Conservation (phyloP, 2,888 invertebrate genomes). For the Eupsilia transversa region DNA sequence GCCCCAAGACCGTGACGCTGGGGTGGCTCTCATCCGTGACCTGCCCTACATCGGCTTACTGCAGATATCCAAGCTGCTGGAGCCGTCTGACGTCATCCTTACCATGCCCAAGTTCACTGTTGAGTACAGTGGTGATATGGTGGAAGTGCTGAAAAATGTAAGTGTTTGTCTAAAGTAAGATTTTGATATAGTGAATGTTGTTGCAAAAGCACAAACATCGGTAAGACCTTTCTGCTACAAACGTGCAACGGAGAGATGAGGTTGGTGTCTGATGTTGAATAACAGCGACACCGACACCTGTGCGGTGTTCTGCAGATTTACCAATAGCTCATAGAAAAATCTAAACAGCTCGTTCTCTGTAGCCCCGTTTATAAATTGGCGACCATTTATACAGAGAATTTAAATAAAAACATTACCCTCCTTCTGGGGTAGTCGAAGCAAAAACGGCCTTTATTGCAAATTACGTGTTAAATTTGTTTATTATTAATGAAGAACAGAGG, state of each 20-base stretch:
- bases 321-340: neutral
- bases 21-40: conserved; percentile 88
- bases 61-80: conserved; percentile 84
- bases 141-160: conserved; percentile 83
- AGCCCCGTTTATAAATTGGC: neutral
- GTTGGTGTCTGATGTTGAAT: neutral
- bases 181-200: neutral
- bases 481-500: neutral
- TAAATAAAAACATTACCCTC: too few species aligned
- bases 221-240: neutral
- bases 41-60: conserved; percentile 89
- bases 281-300: neutral
- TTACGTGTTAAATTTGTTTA: too few species aligned
- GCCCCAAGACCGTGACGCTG: conserved; percentile 88
- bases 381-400: neutral
- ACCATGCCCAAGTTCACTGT: conserved; percentile 91
- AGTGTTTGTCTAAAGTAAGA: neutral
- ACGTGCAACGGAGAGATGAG: neutral
- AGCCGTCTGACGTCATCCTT: conserved; percentile 88
- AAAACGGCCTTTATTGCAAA: too few species aligned
- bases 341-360: neutral
- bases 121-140: conserved; percentile 89
- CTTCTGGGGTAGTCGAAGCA: too few species aligned
- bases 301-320: neutral
- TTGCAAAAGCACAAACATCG: neutral